These are phyloP conservation scores for Macrophya annulata DNA, from an alignment of 2,888 invertebrate species.

Conservation along the genomic window DNA sequence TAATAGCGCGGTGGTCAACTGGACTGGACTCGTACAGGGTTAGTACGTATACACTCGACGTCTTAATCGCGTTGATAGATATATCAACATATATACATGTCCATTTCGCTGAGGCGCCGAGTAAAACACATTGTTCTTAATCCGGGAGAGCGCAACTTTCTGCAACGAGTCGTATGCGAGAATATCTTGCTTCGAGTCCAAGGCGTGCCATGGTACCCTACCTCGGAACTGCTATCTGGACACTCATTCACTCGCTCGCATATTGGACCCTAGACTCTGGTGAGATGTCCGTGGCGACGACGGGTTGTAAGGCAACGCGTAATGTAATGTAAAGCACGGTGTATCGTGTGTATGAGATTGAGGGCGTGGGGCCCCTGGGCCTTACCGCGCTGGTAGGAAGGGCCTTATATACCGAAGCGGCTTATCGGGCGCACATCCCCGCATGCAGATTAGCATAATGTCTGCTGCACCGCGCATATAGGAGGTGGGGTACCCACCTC, in stretches of 20 bases:
- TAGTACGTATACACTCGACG: constrained; percentile 22
- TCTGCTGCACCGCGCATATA: constrained; percentile 72
- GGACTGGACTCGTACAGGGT: background rate
- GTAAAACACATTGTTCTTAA: constrained; percentile 52
- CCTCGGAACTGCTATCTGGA: constrained; percentile 31
- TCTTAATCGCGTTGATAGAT: constrained; percentile 46
- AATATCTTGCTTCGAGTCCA: background rate
- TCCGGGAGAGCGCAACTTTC: constrained; percentile 31
- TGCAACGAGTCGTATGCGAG: constrained; percentile 16
- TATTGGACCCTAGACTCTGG: constrained; percentile 28
- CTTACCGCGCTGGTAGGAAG: constrained; percentile 71
- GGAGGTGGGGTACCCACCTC: constrained; percentile 66
- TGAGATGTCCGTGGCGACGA: constrained; percentile 40
- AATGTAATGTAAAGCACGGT: constrained; percentile 70
- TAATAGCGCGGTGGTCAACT: background rate
- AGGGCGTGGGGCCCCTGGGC: constrained; percentile 78
- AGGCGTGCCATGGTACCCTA: constrained; percentile 24
- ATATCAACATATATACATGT: background rate
- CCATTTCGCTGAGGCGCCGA: constrained; percentile 42
- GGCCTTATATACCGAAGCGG: constrained; percentile 70
- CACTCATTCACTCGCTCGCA: constrained; percentile 48
- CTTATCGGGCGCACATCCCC: constrained; percentile 79
- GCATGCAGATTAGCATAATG: constrained; percentile 78
- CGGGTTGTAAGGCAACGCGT: constrained; percentile 55
- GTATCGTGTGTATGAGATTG: constrained; percentile 69